These are phyloP conservation scores for Ptychobarbus kaznakovi DNA, from an alignment of 2,797 vertebrate species.

Conservation along the genomic window DNA sequence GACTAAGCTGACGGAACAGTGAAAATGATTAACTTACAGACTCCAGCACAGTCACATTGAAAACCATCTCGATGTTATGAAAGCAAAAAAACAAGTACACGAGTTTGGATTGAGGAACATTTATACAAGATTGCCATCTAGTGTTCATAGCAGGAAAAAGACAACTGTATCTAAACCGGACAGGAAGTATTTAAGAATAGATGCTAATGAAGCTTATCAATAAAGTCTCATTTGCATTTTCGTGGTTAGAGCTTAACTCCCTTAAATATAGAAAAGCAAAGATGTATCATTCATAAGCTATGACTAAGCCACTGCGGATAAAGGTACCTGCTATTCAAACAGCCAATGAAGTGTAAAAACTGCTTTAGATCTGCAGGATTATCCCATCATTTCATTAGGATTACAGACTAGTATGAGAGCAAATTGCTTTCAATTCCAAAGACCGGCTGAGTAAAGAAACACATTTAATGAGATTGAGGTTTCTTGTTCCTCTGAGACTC, in stretches of 20 bases:
- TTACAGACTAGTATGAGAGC: slow-evolving; percentile 15
- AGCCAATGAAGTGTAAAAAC: slow-evolving; percentile 50
- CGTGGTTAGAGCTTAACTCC: slow-evolving; percentile 10
- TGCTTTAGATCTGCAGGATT: slow-evolving; percentile 46
- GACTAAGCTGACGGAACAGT: neutral
- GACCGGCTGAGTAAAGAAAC: slow-evolving; percentile 18
- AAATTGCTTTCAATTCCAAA: slow-evolving; percentile 43
- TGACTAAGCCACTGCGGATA: slow-evolving; percentile 37
- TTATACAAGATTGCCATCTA: slow-evolving; percentile 59
- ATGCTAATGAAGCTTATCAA: neutral
- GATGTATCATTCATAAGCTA: slow-evolving; percentile 26
- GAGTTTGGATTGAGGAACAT: slow-evolving; percentile 42
- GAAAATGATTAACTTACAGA: neutral
- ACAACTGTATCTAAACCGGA: neutral
- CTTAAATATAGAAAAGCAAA: slow-evolving; percentile 35
- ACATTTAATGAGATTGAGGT: slow-evolving; percentile 51
- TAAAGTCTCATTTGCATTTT: slow-evolving; percentile 24
- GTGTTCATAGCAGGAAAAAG: slow-evolving; percentile 30
- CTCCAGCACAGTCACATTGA: neutral
- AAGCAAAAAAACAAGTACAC: neutral
- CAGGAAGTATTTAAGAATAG: neutral
- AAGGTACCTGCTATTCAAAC: slow-evolving; percentile 49
- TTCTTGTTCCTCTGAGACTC: slow-evolving; percentile 8
- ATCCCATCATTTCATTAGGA: slow-evolving; percentile 48
- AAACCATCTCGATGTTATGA: neutral